phyloP scores from a whole-genome alignment of 2,113 vertebrate species.

The Macaca fascicularis region DNA sequence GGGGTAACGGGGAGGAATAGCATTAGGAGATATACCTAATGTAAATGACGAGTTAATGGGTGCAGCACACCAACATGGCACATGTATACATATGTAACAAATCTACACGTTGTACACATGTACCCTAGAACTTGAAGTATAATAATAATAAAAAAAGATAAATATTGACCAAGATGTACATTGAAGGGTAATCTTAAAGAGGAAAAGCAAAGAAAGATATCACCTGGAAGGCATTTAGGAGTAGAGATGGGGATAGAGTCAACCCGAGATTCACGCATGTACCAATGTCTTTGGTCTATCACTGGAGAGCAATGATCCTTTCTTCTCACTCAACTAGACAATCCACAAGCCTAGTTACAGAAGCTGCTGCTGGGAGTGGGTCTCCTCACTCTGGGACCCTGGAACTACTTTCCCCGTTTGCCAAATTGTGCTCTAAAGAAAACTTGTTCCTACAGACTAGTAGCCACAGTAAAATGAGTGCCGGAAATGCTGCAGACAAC shows the following conservation, averaged over 20 bases:
- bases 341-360: not conserved
- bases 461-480: not conserved
- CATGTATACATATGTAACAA: too few relatives aligned
- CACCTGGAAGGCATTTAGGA: not conserved
- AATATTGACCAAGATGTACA: not conserved
- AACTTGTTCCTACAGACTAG: not conserved
- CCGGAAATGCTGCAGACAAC: not conserved
- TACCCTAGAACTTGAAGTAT: too few relatives aligned
- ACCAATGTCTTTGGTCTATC: not conserved
- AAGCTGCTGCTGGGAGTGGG: not conserved
- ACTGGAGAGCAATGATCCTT: not conserved
- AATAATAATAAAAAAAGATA: constrained; percentile 8
- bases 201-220: not conserved
- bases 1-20: too few relatives aligned
- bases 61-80: too few relatives aligned
- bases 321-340: not conserved
- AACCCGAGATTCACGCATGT: not conserved
- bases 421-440: not conserved
- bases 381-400: not conserved
- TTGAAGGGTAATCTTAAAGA: not conserved
- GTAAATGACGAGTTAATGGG: too few relatives aligned
- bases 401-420: not conserved
- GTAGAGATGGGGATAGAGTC: not conserved
- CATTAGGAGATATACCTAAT: too few relatives aligned
- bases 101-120: too few relatives aligned